Percentiles rank a stretch among this genome's conserved stretches.
phyloP scores from a whole-genome alignment of 1,140 invertebrate species.

The Euglossa dilemma region DNA sequence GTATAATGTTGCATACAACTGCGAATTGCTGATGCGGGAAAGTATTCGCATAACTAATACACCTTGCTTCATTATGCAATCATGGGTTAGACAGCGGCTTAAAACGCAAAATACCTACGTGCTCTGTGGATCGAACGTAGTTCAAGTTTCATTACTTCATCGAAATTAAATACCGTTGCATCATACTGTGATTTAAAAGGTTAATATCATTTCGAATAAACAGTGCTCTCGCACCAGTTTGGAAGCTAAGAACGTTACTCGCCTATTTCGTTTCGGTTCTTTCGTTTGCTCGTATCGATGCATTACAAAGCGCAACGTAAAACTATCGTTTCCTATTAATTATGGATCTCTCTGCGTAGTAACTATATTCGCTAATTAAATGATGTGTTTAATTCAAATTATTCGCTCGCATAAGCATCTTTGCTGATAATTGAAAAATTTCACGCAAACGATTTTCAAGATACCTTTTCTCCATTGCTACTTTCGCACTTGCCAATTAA shows the following conservation, averaged over 20 bases:
- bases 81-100: conserved; percentile 2
- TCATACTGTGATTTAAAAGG: neutral
- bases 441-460: neutral
- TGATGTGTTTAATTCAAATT: neutral
- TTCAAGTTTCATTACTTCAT: conserved; percentile 5
- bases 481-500: neutral
- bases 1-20: conserved; percentile 27
- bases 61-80: conserved; percentile 16
- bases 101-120: neutral
- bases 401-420: neutral
- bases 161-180: neutral
- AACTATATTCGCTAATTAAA: neutral
- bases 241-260: neutral
- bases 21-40: conserved; percentile 40
- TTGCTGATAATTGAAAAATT: neutral
- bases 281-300: too few relatives aligned
- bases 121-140: neutral
- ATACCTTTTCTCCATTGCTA: neutral
- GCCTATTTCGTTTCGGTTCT: neutral
- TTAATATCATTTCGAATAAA: neutral
- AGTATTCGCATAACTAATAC: conserved; percentile 39
- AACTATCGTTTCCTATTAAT: neutral
- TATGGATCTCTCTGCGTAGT: neutral
- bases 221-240: neutral
- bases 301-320: too few relatives aligned